These are phyloP conservation scores for Megalopta genalis DNA, from an alignment of 1,140 invertebrate species.

Conservation along the genomic window DNA sequence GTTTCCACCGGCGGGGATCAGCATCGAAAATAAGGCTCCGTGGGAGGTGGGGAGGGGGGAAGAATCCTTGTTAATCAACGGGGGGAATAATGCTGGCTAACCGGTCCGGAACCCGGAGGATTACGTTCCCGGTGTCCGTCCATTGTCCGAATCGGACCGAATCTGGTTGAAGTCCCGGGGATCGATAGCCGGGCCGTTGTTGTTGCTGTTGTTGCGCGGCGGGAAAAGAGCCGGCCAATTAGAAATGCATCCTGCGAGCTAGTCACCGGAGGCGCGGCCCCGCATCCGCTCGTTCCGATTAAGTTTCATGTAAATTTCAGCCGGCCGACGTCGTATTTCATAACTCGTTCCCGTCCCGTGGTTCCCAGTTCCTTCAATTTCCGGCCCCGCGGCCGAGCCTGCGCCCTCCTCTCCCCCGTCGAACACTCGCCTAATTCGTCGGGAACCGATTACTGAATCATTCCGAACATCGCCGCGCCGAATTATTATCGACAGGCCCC, in stretches of 20 bases:
- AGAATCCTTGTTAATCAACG: too few relatives aligned
- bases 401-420: too few relatives aligned
- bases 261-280: not conserved
- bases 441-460: constrained; percentile 1
- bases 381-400: not conserved
- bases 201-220: not conserved
- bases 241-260: not conserved
- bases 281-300: constrained; percentile 41
- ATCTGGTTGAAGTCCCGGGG: not conserved
- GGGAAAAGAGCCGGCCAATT: not conserved
- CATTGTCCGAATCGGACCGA: too few relatives aligned
- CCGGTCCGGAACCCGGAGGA: too few relatives aligned
- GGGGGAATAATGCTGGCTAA: too few relatives aligned
- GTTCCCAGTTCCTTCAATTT: constrained; percentile 57
- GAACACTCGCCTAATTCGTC: not conserved
- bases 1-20: too few relatives aligned
- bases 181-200: not conserved
- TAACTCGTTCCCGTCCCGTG: constrained; percentile 47
- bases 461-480: not conserved
- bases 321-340: constrained; percentile 44
- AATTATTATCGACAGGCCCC: too few relatives aligned
- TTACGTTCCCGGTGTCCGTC: too few relatives aligned
- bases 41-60: too few relatives aligned
- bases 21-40: too few relatives aligned
- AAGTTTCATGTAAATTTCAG: constrained; percentile 44